Base-by-base conservation (phyloP, 2,797 vertebrate genomes). In the Cyclura pinguis region DNA sequence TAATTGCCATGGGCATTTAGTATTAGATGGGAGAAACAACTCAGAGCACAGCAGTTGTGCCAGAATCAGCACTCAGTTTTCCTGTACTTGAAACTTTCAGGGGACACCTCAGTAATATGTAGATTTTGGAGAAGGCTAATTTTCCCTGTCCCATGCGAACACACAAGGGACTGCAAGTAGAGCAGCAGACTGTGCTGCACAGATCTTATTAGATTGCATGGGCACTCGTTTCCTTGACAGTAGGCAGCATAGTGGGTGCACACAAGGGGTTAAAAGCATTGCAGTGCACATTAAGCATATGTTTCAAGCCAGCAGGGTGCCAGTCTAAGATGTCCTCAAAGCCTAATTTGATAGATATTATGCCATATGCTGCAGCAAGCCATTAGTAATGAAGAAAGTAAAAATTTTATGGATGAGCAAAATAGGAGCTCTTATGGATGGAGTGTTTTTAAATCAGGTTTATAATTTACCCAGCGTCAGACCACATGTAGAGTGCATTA, bases 381-480 rank as follows among this genome's bases (percentile, higher is more conserved):
- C 97, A 95, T 96, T 95, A 95, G 96, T 95, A 98, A 98, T 98
- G 97, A 98, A 97, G 97, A 98, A 98, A 97, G 97, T 97, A 97
- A 98, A 98, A 98, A 97, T 94, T 97, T 97, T 97, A 97, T 97
- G 97, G 97, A 98, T 98, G 97, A 98, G 97, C 97, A 97, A 97
- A 98, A 97, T 97, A 97, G 97, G 95, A 96, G 96, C 97, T 98
- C 97, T 98, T 97, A 96, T 97, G 96, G 97, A 98, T 98, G 97
- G 97, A 98, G 97, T 98, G 97, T 97, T 98, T 98, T 98, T 98
- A 97, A 98, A 98, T 98, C 97, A 98, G 97, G 97, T 98, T 97
- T 97, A 97, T 98, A 98, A 98, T 98, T 98, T 98, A 97, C 97
- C 97, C 97, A 97, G 97, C 96, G 95, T 97, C 97, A 97, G 97